Evolutionary conservation across 1,140 invertebrate genomes (phyloP).

Genomic region (Drosophila novamexicana): DNA sequence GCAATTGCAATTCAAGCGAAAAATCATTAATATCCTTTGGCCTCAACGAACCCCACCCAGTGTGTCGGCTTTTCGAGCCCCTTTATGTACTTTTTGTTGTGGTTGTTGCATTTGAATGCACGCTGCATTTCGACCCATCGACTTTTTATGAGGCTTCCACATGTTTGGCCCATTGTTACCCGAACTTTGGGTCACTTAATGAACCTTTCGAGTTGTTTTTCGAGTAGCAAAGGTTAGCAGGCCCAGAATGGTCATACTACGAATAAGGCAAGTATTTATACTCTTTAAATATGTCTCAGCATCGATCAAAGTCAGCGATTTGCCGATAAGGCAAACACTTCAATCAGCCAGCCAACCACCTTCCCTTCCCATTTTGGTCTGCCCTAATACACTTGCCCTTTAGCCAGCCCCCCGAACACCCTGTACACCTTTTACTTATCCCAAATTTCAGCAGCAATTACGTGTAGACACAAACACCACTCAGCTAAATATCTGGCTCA

Average conservation of each 20-base stretch:
- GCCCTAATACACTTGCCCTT: conserved; percentile 39
- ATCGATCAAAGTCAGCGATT: conserved; percentile 62
- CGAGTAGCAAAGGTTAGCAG: background rate
- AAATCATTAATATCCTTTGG: conserved; percentile 84
- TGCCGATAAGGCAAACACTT: conserved; percentile 35
- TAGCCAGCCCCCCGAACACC: conserved; percentile 4
- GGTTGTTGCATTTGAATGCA: conserved; percentile 42
- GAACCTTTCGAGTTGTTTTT: conserved; percentile 32
- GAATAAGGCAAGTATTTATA: background rate
- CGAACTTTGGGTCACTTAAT: conserved; percentile 57
- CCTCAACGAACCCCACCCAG: conserved; percentile 3
- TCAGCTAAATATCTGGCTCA: conserved; percentile 62
- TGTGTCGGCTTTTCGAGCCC: conserved; percentile 1
- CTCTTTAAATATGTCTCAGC: conserved; percentile 26
- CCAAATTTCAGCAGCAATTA: conserved; percentile 67
- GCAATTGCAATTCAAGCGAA: conserved; percentile 81
- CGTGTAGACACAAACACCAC: conserved; percentile 57
- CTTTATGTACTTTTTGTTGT: conserved; percentile 37
- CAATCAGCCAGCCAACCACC: background rate
- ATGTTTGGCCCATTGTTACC: conserved; percentile 51
- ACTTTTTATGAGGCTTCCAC: conserved; percentile 64
- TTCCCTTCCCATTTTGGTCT: conserved; percentile 3
- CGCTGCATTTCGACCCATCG: conserved; percentile 2
- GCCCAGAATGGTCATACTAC: background rate
- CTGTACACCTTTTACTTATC: conserved; percentile 67